These are phyloP conservation scores for Mercenaria mercenaria DNA, from an alignment of 1,140 invertebrate species.

Conservation along the genomic window DNA sequence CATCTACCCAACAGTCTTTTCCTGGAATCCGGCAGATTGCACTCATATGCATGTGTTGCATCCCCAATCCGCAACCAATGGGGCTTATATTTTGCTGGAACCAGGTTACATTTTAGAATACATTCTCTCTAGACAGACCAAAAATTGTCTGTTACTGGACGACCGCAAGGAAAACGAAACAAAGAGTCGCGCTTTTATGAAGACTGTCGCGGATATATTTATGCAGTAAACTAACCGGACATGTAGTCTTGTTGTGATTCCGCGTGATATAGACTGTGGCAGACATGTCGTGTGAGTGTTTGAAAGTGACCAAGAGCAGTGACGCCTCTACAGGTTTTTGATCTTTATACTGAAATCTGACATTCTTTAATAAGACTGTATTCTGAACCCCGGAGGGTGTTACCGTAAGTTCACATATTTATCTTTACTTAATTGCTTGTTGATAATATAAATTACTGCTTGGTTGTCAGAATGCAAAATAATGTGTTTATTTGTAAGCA, in stretches of 20 bases:
- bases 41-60: constrained; percentile 1
- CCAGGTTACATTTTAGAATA: neutral
- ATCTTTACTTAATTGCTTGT: no score
- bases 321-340: neutral
- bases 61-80: neutral
- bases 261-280: neutral
- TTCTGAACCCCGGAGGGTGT: neutral
- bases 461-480: no score
- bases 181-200: neutral
- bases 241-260: neutral
- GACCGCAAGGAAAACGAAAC: neutral
- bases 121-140: neutral
- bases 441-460: no score
- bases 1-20: constrained; percentile 13
- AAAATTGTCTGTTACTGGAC: neutral
- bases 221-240: neutral
- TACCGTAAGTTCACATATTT: neutral
- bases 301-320: neutral
- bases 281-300: neutral
- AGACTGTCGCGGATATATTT: neutral
- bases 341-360: neutral
- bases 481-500: no score
- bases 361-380: neutral
- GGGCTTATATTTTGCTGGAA: neutral
- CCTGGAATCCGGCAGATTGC: neutral